Conservation (phyloP, 2,888 invertebrate genomes). For the Drosophila ustulata region DNA sequence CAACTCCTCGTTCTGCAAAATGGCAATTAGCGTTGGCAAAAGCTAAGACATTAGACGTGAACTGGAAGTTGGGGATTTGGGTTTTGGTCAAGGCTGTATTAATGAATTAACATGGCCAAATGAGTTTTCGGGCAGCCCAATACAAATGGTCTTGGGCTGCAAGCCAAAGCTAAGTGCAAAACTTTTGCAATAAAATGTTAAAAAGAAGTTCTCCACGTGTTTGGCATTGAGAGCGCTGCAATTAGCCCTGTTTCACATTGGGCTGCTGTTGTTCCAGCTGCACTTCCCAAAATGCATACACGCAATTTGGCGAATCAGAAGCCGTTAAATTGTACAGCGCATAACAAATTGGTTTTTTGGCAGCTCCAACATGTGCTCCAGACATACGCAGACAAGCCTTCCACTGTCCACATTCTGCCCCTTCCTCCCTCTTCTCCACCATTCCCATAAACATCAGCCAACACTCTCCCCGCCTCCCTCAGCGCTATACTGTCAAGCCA, state of each 20-base stretch:
- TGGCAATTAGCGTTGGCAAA: constrained; percentile 68
- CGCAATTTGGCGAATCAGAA: constrained; percentile 73
- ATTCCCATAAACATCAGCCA: background rate
- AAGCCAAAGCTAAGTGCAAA: constrained; percentile 43
- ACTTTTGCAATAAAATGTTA: constrained; percentile 67
- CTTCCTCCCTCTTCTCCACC: background rate
- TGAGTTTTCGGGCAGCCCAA: constrained; percentile 69
- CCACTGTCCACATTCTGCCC: constrained; percentile 2
- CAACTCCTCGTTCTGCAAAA: constrained; percentile 51
- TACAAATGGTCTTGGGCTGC: constrained; percentile 61
- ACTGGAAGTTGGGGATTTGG: constrained; percentile 8
- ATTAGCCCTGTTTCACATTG: constrained; percentile 51
- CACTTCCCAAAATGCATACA: constrained; percentile 48
- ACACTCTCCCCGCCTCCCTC: background rate
- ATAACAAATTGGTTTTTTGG: constrained; percentile 75
- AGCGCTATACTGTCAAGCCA: constrained; percentile 62
- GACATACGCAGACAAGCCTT: constrained; percentile 62
- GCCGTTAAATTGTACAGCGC: constrained; percentile 75
- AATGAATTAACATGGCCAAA: constrained; percentile 81
- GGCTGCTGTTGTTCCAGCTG: constrained; percentile 21
- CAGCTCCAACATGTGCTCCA: constrained; percentile 61
- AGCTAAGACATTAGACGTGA: constrained; percentile 40
- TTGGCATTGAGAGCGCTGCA: constrained; percentile 58
- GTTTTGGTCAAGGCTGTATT: constrained; percentile 59
- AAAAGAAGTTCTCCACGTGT: constrained; percentile 64